Evolutionary conservation across 2,113 vertebrate species (phyloP).

Genomic region (Mola mola): DNA sequence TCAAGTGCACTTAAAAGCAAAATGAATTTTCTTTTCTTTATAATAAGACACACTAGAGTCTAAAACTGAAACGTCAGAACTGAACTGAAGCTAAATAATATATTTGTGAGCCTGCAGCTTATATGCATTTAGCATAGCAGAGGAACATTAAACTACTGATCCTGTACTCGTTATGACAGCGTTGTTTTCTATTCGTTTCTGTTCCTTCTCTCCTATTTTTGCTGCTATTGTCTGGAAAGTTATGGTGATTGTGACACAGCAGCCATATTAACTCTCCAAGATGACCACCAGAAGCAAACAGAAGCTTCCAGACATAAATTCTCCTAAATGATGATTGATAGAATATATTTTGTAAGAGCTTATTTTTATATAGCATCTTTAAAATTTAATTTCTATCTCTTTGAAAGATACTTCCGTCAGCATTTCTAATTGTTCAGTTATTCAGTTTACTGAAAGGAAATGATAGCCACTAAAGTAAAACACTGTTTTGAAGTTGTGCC

Average conservation of each 20-base stretch:
- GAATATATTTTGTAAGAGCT: slow-evolving; percentile 97
- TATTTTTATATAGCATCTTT: slow-evolving; percentile 99
- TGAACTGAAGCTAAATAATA: slow-evolving; percentile 7
- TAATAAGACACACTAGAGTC: slow-evolving; percentile 78
- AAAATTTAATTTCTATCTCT: slow-evolving; percentile 88
- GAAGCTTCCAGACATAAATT: slow-evolving; percentile 77
- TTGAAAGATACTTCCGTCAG: slow-evolving; percentile 58
- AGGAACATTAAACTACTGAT: slow-evolving; percentile 68
- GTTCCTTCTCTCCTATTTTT: slow-evolving; percentile 75
- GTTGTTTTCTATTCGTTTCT: slow-evolving; percentile 72
- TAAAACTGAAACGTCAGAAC: slow-evolving; percentile 42
- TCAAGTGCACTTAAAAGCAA: slow-evolving; percentile 40
- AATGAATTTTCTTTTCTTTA: slow-evolving; percentile 6
- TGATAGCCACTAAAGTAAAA: slow-evolving; percentile 21
- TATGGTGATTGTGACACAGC: slow-evolving; percentile 70
- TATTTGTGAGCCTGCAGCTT: slow-evolving; percentile 38
- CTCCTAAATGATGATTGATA: slow-evolving; percentile 85
- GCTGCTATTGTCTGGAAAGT: slow-evolving; percentile 92
- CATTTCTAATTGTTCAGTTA: slow-evolving; percentile 40
- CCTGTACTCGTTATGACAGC: slow-evolving; percentile 70
- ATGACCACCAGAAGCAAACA: slow-evolving; percentile 64
- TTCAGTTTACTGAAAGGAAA: slow-evolving; percentile 15
- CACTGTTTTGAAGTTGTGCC: slow-evolving; percentile 72
- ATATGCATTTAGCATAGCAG: slow-evolving; percentile 11
- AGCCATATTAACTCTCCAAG: slow-evolving; percentile 53